phyloP scores from a whole-genome alignment of 2,797 vertebrate genomes.

The Gymnothorax javanicus region DNA sequence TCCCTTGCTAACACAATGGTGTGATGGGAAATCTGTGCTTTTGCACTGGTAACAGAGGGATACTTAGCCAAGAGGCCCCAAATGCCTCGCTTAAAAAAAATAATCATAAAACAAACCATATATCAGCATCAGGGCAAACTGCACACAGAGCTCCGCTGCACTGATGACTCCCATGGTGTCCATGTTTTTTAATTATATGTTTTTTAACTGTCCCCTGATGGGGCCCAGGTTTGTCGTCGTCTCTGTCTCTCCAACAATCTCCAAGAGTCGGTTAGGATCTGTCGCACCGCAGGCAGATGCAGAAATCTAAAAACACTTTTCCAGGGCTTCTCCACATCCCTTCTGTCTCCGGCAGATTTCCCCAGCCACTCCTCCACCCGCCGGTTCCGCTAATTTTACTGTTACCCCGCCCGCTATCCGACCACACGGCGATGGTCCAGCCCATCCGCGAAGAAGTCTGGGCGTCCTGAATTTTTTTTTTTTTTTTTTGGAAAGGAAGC shows the following conservation, averaged over 20 bases:
- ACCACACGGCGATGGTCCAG: conserved; percentile 8
- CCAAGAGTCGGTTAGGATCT: not conserved
- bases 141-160: conserved; percentile 38
- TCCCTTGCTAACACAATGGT: too few species aligned
- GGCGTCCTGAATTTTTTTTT: not conserved
- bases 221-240: conserved; percentile 18
- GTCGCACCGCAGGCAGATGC: not conserved
- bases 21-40: not conserved
- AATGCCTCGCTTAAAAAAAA: conserved; percentile 41
- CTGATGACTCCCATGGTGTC: conserved; percentile 24
- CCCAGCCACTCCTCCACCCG: conserved; percentile 43
- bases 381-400: conserved; percentile 35
- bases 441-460: not conserved
- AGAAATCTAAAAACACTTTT: conserved; percentile 27
- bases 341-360: conserved; percentile 32
- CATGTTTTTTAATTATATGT: conserved; percentile 32
- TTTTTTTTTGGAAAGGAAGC: not conserved
- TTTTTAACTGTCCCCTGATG: not conserved
- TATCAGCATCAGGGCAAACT: conserved; percentile 46
- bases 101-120: conserved; percentile 32
- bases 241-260: not conserved
- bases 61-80: conserved; percentile 35
- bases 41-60: conserved; percentile 45
- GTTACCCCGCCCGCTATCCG: conserved; percentile 34
- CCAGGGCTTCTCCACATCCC: conserved; percentile 24